A percentile compares a stretch with the other conserved stretches of the same genome.
Conservation (phyloP, 2,113 vertebrate genomes). For the Oreotrochilus melanogaster region DNA sequence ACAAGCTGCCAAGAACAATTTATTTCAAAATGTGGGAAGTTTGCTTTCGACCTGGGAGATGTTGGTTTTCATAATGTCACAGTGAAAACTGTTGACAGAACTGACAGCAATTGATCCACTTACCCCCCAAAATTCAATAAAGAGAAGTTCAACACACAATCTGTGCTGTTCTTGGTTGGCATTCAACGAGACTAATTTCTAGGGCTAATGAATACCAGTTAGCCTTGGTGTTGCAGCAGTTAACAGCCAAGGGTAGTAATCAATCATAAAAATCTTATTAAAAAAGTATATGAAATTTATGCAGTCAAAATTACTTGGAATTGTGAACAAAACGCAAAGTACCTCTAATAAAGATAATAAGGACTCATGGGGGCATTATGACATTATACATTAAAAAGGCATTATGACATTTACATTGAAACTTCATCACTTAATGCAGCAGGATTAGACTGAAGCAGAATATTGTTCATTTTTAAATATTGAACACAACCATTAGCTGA, state of each 20-base stretch:
- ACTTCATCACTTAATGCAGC: neutral
- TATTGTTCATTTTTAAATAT: neutral
- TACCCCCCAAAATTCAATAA: neutral
- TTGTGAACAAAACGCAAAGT: neutral
- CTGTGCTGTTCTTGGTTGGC: neutral
- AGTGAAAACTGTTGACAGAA: neutral
- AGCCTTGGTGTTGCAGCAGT: neutral
- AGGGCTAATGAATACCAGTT: neutral
- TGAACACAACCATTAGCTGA: neutral
- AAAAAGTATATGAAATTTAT: neutral
- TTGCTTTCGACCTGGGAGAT: slow-evolving; percentile 23
- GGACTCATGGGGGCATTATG: neutral
- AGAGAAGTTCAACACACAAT: neutral
- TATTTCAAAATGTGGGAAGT: slow-evolving; percentile 49
- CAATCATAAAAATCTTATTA: neutral
- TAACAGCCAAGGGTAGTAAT: neutral
- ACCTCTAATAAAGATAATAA: neutral
- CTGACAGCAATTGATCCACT: neutral
- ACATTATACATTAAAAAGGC: neutral
- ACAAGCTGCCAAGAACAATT: slow-evolving; percentile 14
- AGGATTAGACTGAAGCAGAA: neutral
- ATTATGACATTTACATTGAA: neutral
- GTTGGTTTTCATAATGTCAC: slow-evolving; percentile 32
- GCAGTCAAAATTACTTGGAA: neutral
- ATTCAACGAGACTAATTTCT: neutral